A percentile compares a stretch with the other conserved stretches of the same genome.
phyloP scores from a whole-genome alignment of 2,113 vertebrate species.

The Columbina picui region DNA sequence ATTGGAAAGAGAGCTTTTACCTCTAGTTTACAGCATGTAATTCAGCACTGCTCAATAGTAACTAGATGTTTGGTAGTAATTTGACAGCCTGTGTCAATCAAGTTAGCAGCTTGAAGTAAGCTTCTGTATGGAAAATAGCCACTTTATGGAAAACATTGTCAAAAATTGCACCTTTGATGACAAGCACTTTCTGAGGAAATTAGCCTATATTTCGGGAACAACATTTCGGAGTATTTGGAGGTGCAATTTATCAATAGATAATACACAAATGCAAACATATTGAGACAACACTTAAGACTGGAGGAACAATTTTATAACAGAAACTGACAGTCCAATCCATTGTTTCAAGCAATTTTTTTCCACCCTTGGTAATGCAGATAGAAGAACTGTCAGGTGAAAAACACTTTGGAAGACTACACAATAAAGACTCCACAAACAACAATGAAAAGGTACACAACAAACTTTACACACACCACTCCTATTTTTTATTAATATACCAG shows the following conservation, averaged over 20 bases:
- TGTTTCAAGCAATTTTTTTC: not conserved
- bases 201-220: not conserved
- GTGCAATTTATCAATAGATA: not conserved
- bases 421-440: not conserved
- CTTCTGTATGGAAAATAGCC: not conserved
- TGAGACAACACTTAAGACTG: not conserved
- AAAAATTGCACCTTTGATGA: not conserved
- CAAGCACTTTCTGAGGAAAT: not conserved
- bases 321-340: not conserved
- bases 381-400: not conserved
- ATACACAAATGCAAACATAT: not conserved
- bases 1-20: not conserved
- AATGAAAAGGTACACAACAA: not conserved
- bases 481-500: not conserved
- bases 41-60: not conserved
- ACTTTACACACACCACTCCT: not conserved
- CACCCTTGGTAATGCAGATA: not conserved
- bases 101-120: not conserved
- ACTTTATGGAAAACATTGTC: not conserved
- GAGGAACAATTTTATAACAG: not conserved
- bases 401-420: not conserved
- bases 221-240: not conserved
- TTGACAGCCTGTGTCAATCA: not conserved
- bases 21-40: not conserved
- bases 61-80: not conserved